A percentile compares a stretch with the other conserved stretches of the same genome.
phyloP scores from a whole-genome alignment of 2,888 invertebrate species.

The Phengaris alcon region DNA sequence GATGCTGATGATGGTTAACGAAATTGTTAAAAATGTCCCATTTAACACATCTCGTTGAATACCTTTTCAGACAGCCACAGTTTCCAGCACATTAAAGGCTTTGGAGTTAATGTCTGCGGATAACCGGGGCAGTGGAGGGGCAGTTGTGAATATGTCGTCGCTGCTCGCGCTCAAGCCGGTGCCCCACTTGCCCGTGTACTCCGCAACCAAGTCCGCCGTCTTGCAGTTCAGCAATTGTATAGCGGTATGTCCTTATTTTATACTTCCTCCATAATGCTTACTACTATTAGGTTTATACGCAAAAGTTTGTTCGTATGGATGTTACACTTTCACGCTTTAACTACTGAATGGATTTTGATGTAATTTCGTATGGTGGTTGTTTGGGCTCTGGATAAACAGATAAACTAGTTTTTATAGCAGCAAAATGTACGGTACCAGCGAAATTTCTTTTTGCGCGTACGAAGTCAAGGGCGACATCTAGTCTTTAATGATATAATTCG shows the following conservation, averaged over 20 bases:
- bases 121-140: constrained; percentile 58
- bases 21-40: not conserved
- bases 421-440: no score
- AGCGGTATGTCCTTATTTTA: constrained; percentile 48
- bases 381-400: no score
- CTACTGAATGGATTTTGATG: no score
- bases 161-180: constrained; percentile 53
- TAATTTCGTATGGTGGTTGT: no score
- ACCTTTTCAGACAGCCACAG: constrained; percentile 59
- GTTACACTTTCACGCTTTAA: no score
- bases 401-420: no score
- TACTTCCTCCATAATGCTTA: no score
- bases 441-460: no score
- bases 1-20: not conserved
- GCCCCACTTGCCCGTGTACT: constrained; percentile 59
- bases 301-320: no score
- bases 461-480: no score
- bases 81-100: constrained; percentile 61
- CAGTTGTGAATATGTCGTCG: constrained; percentile 64
- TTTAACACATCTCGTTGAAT: not conserved
- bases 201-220: constrained; percentile 66
- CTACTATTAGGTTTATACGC: no score
- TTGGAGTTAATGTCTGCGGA: constrained; percentile 58
- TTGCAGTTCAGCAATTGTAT: constrained; percentile 64
- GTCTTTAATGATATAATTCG: no score